Evolutionary conservation across 2,113 vertebrate species (phyloP).

Genomic region (Nibea albiflora): DNA sequence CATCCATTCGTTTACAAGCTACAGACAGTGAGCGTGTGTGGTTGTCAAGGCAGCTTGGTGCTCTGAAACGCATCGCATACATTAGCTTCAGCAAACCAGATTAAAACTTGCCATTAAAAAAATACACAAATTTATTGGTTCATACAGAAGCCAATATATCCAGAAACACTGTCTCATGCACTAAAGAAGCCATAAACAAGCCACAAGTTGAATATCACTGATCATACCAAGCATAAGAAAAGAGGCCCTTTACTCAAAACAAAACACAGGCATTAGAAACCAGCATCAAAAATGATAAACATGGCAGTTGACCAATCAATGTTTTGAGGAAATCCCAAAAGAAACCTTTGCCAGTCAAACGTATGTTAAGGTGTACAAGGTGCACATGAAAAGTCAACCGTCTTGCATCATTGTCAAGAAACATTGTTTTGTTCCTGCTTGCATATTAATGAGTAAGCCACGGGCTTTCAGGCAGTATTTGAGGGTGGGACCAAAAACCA

Average conservation of each 20-base stretch:
- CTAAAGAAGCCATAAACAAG: conserved; percentile 13
- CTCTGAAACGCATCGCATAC: neutral
- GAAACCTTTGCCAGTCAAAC: neutral
- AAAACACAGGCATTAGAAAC: conserved; percentile 25
- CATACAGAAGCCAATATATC: neutral
- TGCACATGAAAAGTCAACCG: conserved; percentile 68
- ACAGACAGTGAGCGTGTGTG: neutral
- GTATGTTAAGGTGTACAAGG: neutral
- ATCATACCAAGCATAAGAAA: neutral
- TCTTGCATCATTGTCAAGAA: conserved; percentile 77
- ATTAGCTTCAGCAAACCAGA: neutral
- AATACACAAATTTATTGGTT: neutral
- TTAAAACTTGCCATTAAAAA: conserved; percentile 1
- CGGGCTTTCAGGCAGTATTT: conserved; percentile 44
- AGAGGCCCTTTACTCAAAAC: conserved; percentile 10
- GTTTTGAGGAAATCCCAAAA: neutral
- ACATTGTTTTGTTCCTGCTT: conserved; percentile 40
- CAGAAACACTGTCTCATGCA: conserved; percentile 40
- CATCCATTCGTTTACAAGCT: neutral
- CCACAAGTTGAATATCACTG: neutral
- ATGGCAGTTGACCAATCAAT: conserved; percentile 78
- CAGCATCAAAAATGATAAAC: conserved; percentile 69
- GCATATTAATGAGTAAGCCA: conserved; percentile 26
- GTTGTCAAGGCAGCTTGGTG: neutral
- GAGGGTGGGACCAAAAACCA: conserved; percentile 25